These are phyloP conservation scores for Festucalex cinctus DNA, from an alignment of 2,113 vertebrate species.

Conservation along the genomic window DNA sequence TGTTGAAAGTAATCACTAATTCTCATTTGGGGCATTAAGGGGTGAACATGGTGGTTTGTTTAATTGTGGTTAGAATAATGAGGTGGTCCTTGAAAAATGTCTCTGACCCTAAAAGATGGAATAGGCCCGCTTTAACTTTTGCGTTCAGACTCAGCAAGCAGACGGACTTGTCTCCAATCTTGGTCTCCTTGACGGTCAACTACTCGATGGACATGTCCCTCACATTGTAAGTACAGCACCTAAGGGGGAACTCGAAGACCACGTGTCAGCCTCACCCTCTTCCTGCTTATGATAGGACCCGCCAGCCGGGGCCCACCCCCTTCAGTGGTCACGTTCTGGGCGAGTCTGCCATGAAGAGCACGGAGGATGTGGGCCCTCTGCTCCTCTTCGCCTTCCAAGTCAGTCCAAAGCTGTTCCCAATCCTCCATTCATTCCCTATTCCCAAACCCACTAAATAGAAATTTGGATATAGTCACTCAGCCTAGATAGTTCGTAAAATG, in stretches of 20 bases:
- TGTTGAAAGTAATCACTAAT: neutral
- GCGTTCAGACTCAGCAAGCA: conserved; percentile 81
- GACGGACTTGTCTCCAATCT: conserved; percentile 67
- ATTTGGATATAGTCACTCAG: too few species aligned
- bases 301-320: conserved; percentile 33
- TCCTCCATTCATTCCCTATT: neutral
- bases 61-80: neutral
- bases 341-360: conserved; percentile 79
- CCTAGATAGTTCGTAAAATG: too few species aligned
- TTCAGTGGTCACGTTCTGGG: conserved; percentile 84
- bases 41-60: neutral
- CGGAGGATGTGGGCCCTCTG: conserved; percentile 80
- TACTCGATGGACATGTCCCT: conserved; percentile 75
- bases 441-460: too few species aligned
- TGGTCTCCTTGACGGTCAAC: conserved; percentile 75
- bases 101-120: neutral
- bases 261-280: neutral
- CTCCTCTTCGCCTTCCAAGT: conserved; percentile 53
- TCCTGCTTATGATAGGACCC: conserved; percentile 22
- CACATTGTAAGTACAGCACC: conserved; percentile 41
- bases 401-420: neutral
- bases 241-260: neutral
- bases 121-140: neutral
- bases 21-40: neutral
- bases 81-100: neutral